Conservation (phyloP, 1,140 invertebrate species). For the Cryptotermes secundus region DNA sequence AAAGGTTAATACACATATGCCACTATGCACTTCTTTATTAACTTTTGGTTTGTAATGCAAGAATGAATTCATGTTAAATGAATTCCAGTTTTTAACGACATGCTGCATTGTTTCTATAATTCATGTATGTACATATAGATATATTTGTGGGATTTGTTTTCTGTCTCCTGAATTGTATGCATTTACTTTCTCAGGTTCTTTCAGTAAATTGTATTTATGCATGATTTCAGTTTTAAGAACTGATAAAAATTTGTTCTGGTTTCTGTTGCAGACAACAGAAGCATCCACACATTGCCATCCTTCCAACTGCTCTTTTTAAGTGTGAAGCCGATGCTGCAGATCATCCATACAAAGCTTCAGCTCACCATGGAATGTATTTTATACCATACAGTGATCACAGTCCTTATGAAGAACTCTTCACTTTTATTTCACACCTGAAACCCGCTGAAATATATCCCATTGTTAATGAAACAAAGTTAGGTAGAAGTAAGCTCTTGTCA, state of each 20-base stretch:
- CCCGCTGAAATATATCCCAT: neutral
- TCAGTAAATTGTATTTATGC: too few species aligned
- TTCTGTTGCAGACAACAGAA: neutral
- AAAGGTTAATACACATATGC: too few species aligned
- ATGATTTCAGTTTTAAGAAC: too few species aligned
- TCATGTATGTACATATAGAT: too few species aligned
- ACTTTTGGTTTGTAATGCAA: too few species aligned
- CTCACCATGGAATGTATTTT: neutral
- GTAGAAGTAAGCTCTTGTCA: neutral
- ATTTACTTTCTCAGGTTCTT: too few species aligned
- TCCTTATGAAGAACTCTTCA: neutral
- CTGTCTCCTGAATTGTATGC: too few species aligned
- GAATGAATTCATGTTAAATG: too few species aligned
- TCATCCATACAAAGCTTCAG: neutral
- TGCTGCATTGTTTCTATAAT: too few species aligned
- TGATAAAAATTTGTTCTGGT: neutral
- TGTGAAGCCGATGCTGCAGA: neutral
- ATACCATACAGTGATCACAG: conserved; percentile 10
- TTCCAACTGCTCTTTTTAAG: neutral
- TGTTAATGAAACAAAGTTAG: neutral
- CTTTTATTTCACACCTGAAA: neutral
- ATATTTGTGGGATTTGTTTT: too few species aligned
- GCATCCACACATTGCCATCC: neutral
- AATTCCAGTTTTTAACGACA: too few species aligned
- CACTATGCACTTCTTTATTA: too few species aligned